These are phyloP conservation scores for Tetrax tetrax DNA, from an alignment of 2,113 vertebrate genomes.

Conservation along the genomic window DNA sequence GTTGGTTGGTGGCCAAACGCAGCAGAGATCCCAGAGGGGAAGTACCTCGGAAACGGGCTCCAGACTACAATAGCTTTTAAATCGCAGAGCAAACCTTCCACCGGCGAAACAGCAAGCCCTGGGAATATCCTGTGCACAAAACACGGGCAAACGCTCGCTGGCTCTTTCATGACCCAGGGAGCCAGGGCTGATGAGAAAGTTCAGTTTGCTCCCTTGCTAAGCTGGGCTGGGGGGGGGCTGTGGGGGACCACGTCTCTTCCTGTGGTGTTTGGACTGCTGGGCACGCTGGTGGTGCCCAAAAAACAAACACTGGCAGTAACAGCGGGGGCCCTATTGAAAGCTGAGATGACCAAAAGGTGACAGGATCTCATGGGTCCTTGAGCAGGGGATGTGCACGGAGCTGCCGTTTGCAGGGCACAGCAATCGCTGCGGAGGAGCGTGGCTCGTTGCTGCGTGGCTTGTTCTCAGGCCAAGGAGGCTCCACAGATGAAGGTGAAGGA, in stretches of 20 bases:
- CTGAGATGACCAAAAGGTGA: neutral
- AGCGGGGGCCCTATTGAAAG: neutral
- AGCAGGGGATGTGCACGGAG: neutral
- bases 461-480: neutral
- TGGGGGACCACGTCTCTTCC: neutral
- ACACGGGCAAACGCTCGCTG: neutral
- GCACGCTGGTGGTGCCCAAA: neutral
- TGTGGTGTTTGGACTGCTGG: neutral
- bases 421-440: accelerated
- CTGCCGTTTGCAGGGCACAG: neutral
- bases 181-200: constrained; percentile 35
- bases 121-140: constrained; percentile 67
- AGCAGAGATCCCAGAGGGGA: constrained; percentile 61
- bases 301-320: neutral
- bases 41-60: constrained; percentile 54
- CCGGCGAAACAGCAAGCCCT: neutral
- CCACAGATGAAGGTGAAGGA: neutral
- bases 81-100: constrained; percentile 25
- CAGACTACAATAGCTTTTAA: constrained; percentile 64
- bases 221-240: neutral
- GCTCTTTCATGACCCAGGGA: neutral
- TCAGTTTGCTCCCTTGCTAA: neutral
- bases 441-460: neutral
- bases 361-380: neutral
- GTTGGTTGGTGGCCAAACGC: neutral